phyloP scores from a whole-genome alignment of 2,888 invertebrate genomes.

The Thymelicus sylvestris region DNA sequence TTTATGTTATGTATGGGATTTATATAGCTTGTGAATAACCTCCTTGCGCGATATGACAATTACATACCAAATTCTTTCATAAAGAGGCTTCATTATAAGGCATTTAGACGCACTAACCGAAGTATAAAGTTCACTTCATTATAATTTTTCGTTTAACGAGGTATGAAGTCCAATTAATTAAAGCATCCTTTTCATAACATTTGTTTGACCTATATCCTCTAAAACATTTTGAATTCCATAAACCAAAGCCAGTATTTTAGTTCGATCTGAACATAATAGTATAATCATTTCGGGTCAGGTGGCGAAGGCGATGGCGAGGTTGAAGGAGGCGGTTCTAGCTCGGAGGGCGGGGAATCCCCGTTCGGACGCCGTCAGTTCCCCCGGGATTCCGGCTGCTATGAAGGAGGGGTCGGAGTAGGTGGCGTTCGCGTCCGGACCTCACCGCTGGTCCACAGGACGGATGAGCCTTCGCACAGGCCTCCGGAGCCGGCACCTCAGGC shows the following conservation, averaged over 20 bases:
- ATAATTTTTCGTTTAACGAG: too few relatives aligned
- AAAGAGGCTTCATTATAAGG: too few relatives aligned
- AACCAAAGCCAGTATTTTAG: background rate
- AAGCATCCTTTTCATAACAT: too few relatives aligned
- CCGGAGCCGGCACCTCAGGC: slow-evolving; percentile 79
- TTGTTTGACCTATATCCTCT: background rate
- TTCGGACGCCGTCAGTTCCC: slow-evolving; percentile 92
- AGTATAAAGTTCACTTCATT: too few relatives aligned
- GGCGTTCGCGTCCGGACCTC: slow-evolving; percentile 82
- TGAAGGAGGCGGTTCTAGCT: slow-evolving; percentile 91
- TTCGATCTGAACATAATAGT: background rate
- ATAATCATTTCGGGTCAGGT: slow-evolving; percentile 54
- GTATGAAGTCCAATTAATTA: too few relatives aligned
- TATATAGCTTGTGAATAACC: too few relatives aligned
- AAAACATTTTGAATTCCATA: background rate
- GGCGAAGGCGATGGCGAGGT: slow-evolving; percentile 89
- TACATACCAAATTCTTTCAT: too few relatives aligned
- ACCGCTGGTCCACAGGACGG: slow-evolving; percentile 84
- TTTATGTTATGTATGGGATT: too few relatives aligned
- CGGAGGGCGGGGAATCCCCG: slow-evolving; percentile 91
- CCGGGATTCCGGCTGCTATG: slow-evolving; percentile 93
- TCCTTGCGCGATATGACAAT: too few relatives aligned
- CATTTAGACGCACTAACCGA: too few relatives aligned
- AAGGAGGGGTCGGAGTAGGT: slow-evolving; percentile 80
- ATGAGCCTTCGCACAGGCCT: slow-evolving; percentile 81